Conservation (phyloP, 1,140 invertebrate species). For the Thaumatotibia leucotreta region DNA sequence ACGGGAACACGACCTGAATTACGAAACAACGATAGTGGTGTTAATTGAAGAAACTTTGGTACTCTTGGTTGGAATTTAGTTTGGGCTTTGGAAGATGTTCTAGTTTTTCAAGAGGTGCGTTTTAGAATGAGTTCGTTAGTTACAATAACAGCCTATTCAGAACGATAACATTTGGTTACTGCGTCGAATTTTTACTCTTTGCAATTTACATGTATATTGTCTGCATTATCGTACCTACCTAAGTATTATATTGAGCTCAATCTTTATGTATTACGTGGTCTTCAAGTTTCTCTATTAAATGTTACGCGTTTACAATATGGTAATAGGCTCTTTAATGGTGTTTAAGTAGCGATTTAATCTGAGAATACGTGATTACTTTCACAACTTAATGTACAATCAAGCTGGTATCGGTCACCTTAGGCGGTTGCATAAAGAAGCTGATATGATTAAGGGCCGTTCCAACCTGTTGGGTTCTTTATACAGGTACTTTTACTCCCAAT, state of each 20-base stretch:
- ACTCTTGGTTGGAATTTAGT: background rate
- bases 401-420: background rate
- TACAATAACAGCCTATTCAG: too few species aligned
- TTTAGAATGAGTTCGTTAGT: background rate
- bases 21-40: conserved; percentile 3
- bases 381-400: background rate
- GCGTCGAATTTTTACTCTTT: too few species aligned
- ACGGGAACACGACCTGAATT: conserved; percentile 1
- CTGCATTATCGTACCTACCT: background rate
- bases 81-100: background rate
- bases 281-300: background rate
- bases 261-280: background rate
- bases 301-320: too few species aligned
- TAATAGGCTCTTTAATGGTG: too few species aligned
- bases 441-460: background rate
- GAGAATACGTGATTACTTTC: background rate
- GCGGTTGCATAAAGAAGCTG: background rate
- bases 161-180: too few species aligned
- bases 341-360: background rate
- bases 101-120: background rate
- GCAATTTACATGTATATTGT: too few species aligned
- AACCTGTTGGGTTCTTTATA: background rate
- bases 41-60: conserved; percentile 11
- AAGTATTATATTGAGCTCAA: background rate
- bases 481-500: background rate